Conservation (phyloP, 2,888 invertebrate species). For the Cephus nigrinus region DNA sequence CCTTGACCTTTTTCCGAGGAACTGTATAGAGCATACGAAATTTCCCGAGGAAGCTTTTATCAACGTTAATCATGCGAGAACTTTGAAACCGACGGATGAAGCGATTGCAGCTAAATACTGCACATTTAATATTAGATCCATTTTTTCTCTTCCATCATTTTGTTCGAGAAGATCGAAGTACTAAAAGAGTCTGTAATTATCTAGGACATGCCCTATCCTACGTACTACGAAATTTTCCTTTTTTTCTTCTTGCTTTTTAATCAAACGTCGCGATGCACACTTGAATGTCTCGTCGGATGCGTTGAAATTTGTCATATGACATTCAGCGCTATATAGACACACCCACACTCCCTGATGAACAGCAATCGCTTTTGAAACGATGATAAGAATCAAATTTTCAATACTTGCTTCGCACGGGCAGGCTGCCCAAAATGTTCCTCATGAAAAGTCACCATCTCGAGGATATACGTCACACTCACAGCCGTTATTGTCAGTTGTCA, state of each 20-base stretch:
- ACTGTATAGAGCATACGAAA: background rate
- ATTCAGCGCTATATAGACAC: background rate
- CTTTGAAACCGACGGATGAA: background rate
- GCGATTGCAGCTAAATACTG: background rate
- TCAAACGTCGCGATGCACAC: background rate
- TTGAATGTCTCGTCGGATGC: background rate
- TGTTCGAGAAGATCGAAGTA: slow-evolving; percentile 10
- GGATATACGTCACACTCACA: slow-evolving; percentile 39
- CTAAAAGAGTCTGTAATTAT: slow-evolving; percentile 1
- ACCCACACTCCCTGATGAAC: background rate
- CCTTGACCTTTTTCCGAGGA: background rate
- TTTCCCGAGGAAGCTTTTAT: background rate
- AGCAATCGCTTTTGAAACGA: background rate
- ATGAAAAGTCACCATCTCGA: slow-evolving; percentile 3
- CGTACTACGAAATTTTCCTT: slow-evolving; percentile 22
- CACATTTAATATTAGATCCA: background rate
- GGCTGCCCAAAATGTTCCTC: slow-evolving; percentile 18
- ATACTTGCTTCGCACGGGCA: slow-evolving; percentile 18
- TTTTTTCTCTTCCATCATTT: background rate
- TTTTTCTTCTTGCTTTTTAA: slow-evolving; percentile 10
- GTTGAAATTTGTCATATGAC: background rate
- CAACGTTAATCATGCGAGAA: background rate
- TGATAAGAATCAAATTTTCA: background rate
- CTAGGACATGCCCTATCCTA: background rate
- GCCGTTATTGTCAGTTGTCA: slow-evolving; percentile 57